These are phyloP conservation scores for Betta splendens DNA, from an alignment of 2,797 vertebrate species.

Conservation along the genomic window DNA sequence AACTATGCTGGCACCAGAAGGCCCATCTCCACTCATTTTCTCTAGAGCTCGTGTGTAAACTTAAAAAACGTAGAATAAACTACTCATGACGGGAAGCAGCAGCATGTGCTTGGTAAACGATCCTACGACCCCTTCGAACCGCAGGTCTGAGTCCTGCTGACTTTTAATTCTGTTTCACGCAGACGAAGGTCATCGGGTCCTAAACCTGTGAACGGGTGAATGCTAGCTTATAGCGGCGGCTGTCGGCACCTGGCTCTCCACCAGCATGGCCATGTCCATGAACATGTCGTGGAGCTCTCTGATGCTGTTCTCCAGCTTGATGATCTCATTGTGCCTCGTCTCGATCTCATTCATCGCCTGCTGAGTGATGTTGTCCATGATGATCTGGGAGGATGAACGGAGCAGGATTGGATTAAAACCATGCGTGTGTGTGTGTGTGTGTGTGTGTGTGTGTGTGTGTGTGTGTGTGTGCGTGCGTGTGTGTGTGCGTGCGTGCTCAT, in stretches of 20 bases:
- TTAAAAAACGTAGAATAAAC: no score
- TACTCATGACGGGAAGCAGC: slow-evolving; percentile 12
- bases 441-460: slow-evolving; percentile 3
- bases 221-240: slow-evolving; percentile 7
- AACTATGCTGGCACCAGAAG: slow-evolving; percentile 37
- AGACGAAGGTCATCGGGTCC: no score
- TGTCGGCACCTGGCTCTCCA: slow-evolving; percentile 96
- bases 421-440: slow-evolving; percentile 7
- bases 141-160: not conserved
- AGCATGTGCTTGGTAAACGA: slow-evolving; percentile 27
- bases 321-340: slow-evolving; percentile 93
- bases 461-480: not conserved
- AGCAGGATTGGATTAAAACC: not conserved
- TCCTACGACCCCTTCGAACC: slow-evolving; percentile 12
- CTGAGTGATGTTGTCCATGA: slow-evolving; percentile 94
- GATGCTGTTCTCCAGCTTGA: slow-evolving; percentile 96
- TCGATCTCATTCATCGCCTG: slow-evolving; percentile 95
- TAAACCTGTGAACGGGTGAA: no score
- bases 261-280: slow-evolving; percentile 97
- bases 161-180: not conserved
- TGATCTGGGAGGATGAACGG: slow-evolving; percentile 81
- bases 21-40: slow-evolving; percentile 25
- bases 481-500: slow-evolving; percentile 1
- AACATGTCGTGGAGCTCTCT: slow-evolving; percentile 97
- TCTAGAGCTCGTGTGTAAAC: slow-evolving; percentile 29